Percentiles rank a stretch among this genome's conserved stretches.
These are phyloP conservation scores for Pitta sordida DNA, from an alignment of 2,113 vertebrate species.

Conservation along the genomic window DNA sequence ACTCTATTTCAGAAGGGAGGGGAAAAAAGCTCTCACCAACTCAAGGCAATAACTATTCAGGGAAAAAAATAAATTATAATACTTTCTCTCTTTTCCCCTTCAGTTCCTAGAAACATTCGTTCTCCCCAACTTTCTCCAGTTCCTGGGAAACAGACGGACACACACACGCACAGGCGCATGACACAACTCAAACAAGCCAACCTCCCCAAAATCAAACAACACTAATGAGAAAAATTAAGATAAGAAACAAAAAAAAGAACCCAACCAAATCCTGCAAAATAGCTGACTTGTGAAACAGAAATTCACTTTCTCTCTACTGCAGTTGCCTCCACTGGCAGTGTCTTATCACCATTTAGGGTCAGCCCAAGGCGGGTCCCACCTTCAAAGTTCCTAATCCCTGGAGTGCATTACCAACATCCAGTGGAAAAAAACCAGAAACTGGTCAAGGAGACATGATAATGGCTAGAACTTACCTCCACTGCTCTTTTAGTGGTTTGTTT, in stretches of 20 bases:
- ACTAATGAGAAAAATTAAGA: background rate
- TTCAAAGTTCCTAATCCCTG: rapidly evolving
- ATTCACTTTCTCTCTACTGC: background rate
- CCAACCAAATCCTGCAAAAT: rapidly evolving
- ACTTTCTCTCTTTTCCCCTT: background rate
- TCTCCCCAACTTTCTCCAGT: background rate
- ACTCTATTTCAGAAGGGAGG: background rate
- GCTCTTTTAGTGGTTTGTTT: background rate
- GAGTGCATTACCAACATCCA: background rate
- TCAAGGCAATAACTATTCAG: background rate
- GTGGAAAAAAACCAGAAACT: background rate
- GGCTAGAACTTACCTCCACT: background rate
- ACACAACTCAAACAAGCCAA: background rate
- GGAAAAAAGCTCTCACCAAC: background rate
- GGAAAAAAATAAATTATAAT: background rate
- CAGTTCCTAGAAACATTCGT: background rate
- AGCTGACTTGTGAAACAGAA: background rate
- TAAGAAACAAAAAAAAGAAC: background rate
- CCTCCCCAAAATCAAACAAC: background rate
- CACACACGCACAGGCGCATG: background rate
- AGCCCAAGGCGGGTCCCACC: background rate
- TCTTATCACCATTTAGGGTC: background rate
- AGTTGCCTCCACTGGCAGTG: background rate
- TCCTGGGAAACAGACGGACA: background rate
- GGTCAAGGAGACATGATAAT: too few species aligned